A percentile compares a stretch with the other conserved stretches of the same genome.
phyloP scores from a whole-genome alignment of 2,113 vertebrate genomes.

The Macaca mulatta region DNA sequence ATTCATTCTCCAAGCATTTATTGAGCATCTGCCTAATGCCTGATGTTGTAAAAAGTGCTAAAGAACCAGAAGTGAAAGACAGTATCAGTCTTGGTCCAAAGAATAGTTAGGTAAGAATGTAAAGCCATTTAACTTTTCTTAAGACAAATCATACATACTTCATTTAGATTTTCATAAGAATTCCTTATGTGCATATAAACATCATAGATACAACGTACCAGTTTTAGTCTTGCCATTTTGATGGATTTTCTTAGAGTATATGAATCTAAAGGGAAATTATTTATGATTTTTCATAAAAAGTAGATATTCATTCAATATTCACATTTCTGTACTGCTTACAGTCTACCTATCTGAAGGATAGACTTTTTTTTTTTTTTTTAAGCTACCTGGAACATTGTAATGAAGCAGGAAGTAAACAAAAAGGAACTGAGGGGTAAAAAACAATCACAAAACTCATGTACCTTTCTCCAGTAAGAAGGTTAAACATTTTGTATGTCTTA shows the following conservation, averaged over 20 bases:
- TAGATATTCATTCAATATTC: not conserved
- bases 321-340: not conserved
- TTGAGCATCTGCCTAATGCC: not conserved
- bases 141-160: not conserved
- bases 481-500: not conserved
- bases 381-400: not conserved
- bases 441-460: not conserved
- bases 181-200: not conserved
- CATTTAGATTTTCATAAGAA: conserved; percentile 5
- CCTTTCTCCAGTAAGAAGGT: not conserved
- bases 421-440: not conserved
- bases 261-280: conserved; percentile 27
- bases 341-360: not conserved
- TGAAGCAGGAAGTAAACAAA: not conserved
- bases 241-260: not conserved
- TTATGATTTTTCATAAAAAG: not conserved
- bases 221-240: not conserved
- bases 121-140: conserved; percentile 2
- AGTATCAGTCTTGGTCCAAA: not conserved
- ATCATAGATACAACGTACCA: not conserved
- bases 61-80: not conserved
- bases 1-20: not conserved
- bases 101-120: not conserved
- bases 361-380: not conserved
- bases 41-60: not conserved